These are phyloP conservation scores for Propsilocerus akamusi DNA, from an alignment of 1,140 invertebrate genomes.

Conservation along the genomic window DNA sequence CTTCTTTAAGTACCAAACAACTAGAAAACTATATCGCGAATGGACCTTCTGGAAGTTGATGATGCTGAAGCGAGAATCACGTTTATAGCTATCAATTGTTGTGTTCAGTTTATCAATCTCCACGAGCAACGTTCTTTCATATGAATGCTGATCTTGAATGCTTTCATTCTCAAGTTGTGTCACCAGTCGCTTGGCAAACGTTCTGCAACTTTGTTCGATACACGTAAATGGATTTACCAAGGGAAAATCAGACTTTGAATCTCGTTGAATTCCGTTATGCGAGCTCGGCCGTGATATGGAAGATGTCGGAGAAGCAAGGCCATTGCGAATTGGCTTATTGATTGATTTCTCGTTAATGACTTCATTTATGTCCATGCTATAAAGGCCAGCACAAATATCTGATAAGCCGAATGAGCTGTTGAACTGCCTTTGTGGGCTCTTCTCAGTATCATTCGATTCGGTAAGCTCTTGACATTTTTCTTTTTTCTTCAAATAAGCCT, in stretches of 20 bases:
- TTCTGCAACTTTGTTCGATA: slow-evolving; percentile 42
- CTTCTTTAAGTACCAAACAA: slow-evolving; percentile 27
- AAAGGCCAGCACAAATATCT: slow-evolving; percentile 4
- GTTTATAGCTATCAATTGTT: slow-evolving; percentile 42
- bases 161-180: slow-evolving; percentile 15
- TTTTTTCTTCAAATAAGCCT: slow-evolving; percentile 45
- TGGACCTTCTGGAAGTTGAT: slow-evolving; percentile 42
- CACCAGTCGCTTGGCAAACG: slow-evolving; percentile 41
- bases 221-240: slow-evolving; percentile 31
- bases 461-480: slow-evolving; percentile 10
- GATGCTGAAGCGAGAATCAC: slow-evolving; percentile 34
- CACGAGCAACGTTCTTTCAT: slow-evolving; percentile 19
- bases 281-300: neutral
- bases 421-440: slow-evolving; percentile 9
- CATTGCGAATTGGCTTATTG: neutral
- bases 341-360: neutral
- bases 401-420: neutral
- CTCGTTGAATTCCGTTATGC: neutral
- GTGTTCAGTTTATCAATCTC: slow-evolving; percentile 43
- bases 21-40: slow-evolving; percentile 35
- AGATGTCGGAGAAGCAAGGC: neutral
- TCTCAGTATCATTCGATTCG: slow-evolving; percentile 9
- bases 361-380: slow-evolving; percentile 9
- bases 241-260: neutral
- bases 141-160: slow-evolving; percentile 18